Evolutionary conservation across 2,797 vertebrate species (phyloP), one percentile per base, ranked within the genome.

Genomic region (Oreortyx pictus): DNA sequence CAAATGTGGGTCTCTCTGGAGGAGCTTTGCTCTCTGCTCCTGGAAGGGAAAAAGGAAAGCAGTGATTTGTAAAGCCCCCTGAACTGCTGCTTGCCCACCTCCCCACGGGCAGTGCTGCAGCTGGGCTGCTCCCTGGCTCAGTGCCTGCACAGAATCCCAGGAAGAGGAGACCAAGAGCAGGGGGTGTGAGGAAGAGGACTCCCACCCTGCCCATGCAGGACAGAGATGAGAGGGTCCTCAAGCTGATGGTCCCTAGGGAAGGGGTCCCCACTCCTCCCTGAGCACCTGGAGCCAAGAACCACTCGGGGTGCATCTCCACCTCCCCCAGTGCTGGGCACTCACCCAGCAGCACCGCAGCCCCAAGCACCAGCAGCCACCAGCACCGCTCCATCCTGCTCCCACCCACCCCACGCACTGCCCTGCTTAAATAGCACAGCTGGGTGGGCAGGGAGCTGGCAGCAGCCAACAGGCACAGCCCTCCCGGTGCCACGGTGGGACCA

Each of bases 271-370:
- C 50, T 54, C 33, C 13, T 46, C 39, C 33, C 66, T 15, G 1
- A 25, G 22, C 16, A 2, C 13, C 39, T 1, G 31, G 49, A 64
- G 14, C 61, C 61, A 80, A 68, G 57, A 35, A 9, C 44, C 80
- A 20, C 27, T 1, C 14, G 0, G 1, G 12, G 12, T 19, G 49
- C 78, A 33, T 68, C 47, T 16, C 61, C 33, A 8, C 49, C 8
- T 8, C 5, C 14, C 49, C 14, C 49, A 0, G 0, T 6, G 20
- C 24, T 27, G 4, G 0, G 22, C 13, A 29, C 92, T 86, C 88
- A 96, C 95, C 89, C 81, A 84, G 76, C 37, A 93, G 70, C 68
- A 74, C 7, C 1, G 73, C 43, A 35, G 64, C 31, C 19, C 86
- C 88, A 43, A 84, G 25, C 27, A 73, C 7, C 70, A 94, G 74